Conservation (phyloP, 2,888 invertebrate species). For the Heliconius cydno region DNA sequence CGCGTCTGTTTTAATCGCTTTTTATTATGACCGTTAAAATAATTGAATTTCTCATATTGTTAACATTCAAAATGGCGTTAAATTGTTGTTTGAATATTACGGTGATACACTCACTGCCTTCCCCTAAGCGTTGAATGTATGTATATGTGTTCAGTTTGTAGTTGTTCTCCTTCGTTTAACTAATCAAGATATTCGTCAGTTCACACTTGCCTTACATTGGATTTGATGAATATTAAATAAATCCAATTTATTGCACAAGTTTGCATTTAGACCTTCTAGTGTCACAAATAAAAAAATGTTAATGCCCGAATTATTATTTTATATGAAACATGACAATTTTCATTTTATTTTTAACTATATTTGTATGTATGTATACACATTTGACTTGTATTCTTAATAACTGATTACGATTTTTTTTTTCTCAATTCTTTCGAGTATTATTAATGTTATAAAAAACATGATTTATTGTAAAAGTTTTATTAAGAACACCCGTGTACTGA, state of each 20-base stretch:
- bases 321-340: slow-evolving; percentile 31
- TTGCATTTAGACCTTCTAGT: slow-evolving; percentile 65
- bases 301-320: slow-evolving; percentile 42
- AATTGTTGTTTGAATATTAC: slow-evolving; percentile 52
- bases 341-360: slow-evolving; percentile 24
- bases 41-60: slow-evolving; percentile 60
- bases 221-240: background rate
- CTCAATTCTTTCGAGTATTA: slow-evolving; percentile 25
- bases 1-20: slow-evolving; percentile 74
- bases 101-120: slow-evolving; percentile 72
- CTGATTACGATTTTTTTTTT: slow-evolving; percentile 26
- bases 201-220: slow-evolving; percentile 67
- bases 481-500: slow-evolving; percentile 29
- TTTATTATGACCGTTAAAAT: slow-evolving; percentile 61
- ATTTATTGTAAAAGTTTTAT: slow-evolving; percentile 32
- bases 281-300: slow-evolving; percentile 54
- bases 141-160: slow-evolving; percentile 70
- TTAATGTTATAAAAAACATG: slow-evolving; percentile 21
- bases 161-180: slow-evolving; percentile 54
- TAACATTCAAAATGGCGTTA: slow-evolving; percentile 63
- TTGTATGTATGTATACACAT: background rate
- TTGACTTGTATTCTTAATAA: slow-evolving; percentile 1
- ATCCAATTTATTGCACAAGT: slow-evolving; percentile 60
- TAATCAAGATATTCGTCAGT: slow-evolving; percentile 37
- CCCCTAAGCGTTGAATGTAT: slow-evolving; percentile 59